A percentile compares a stretch with the other conserved stretches of the same genome.
Evolutionary conservation across 2,888 invertebrate genomes (phyloP).

Genomic region (Lycocerus yunnanus): DNA sequence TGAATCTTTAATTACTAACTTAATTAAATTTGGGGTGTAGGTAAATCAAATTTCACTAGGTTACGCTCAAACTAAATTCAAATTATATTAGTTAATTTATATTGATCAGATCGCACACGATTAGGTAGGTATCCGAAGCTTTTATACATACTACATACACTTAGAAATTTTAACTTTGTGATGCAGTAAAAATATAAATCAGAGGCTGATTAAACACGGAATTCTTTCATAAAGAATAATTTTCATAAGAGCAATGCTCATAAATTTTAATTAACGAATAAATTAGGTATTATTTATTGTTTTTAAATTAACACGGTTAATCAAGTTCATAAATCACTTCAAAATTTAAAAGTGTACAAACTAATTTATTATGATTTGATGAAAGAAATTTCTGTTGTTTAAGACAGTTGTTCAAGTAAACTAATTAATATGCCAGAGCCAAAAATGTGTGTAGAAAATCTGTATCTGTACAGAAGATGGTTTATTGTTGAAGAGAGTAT

Average conservation of each 20-base stretch:
- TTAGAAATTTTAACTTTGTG: background rate
- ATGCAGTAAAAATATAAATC: background rate
- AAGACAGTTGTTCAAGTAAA: background rate
- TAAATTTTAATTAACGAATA: slow-evolving; percentile 11
- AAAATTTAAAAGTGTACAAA: background rate
- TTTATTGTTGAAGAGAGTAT: too few species aligned
- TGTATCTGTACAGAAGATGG: background rate
- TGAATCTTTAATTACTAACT: background rate
- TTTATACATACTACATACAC: background rate
- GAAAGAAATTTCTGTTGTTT: background rate
- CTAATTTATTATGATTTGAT: background rate
- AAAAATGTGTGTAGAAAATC: background rate
- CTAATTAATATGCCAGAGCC: background rate
- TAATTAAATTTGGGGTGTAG: background rate
- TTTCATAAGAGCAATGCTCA: slow-evolving; percentile 11
- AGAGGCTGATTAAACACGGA: slow-evolving; percentile 8
- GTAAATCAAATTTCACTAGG: background rate
- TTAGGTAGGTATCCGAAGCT: background rate
- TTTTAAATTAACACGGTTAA: background rate
- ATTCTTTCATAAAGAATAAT: slow-evolving; percentile 8
- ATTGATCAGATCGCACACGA: background rate
- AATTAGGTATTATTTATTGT: slow-evolving; percentile 12
- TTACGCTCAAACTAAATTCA: background rate
- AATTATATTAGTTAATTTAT: background rate
- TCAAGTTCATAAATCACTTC: background rate